Conservation (phyloP, 1,140 invertebrate genomes). For the Leptinotarsa undecemlineata region DNA sequence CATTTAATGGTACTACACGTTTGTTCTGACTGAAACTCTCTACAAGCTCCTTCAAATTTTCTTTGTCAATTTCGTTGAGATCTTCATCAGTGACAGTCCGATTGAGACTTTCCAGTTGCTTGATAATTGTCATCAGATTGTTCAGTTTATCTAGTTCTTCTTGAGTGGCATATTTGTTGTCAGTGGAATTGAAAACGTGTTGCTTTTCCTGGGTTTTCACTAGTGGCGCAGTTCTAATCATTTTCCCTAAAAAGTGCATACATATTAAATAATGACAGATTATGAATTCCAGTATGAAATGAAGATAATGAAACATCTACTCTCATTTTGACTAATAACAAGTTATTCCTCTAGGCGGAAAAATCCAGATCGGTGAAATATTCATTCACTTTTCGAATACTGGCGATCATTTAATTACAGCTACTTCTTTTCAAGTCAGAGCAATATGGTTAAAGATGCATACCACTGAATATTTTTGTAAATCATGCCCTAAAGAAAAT, state of each 20-base stretch:
- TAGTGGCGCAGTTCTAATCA: conserved; percentile 1
- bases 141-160: conserved; percentile 57
- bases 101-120: conserved; percentile 55
- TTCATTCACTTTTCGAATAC: no score
- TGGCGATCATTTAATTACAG: no score
- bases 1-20: conserved; percentile 34
- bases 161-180: conserved; percentile 45
- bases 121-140: conserved; percentile 52
- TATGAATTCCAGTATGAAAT: no score
- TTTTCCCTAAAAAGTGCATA: background rate
- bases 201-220: conserved; percentile 30
- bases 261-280: no score
- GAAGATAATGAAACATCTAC: no score
- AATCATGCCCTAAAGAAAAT: no score
- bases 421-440: no score
- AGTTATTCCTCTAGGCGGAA: no score
- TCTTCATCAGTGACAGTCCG: conserved; percentile 53
- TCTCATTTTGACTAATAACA: no score
- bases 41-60: conserved; percentile 48
- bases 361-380: no score
- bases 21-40: conserved; percentile 43
- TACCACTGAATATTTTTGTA: no score
- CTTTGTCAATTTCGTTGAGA: conserved; percentile 46
- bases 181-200: conserved; percentile 48
- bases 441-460: no score